phyloP scores from a whole-genome alignment of 2,797 vertebrate species.

The Clarias platycephalus region DNA sequence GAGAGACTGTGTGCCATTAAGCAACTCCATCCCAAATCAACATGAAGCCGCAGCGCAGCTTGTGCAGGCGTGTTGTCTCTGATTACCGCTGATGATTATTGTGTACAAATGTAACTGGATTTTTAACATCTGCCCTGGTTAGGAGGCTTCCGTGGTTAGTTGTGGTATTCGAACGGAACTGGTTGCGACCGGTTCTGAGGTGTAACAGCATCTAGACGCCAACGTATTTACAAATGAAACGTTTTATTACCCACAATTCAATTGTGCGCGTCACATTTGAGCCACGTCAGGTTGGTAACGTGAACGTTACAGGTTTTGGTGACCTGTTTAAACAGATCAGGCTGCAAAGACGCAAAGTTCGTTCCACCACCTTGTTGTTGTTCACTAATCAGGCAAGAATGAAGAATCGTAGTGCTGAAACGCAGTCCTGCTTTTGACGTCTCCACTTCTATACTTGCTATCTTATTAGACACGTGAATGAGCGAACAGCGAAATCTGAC shows the following conservation, averaged over 20 bases:
- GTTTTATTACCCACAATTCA: not conserved
- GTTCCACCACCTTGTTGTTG: not conserved
- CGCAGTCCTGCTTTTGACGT: not conserved
- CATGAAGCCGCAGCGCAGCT: not conserved
- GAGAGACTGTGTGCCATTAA: too few relatives aligned
- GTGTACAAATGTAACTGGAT: not conserved
- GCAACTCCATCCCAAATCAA: not conserved
- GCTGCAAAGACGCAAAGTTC: not conserved
- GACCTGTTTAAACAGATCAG: not conserved
- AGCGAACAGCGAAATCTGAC: not conserved
- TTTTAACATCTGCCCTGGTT: not conserved
- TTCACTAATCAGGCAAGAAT: not conserved
- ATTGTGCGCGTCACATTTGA: too few relatives aligned
- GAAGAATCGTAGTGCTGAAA: not conserved
- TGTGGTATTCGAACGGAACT: not conserved
- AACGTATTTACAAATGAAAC: not conserved
- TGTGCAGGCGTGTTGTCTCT: not conserved
- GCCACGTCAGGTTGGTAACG: too few relatives aligned
- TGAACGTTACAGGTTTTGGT: too few relatives aligned
- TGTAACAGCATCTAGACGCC: not conserved
- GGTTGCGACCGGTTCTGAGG: not conserved
- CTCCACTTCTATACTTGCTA: not conserved
- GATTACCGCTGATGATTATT: conserved; percentile 19
- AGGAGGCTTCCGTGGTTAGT: not conserved
- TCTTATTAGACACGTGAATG: not conserved